A percentile compares a stretch with the other conserved stretches of the same genome.
phyloP scores from a whole-genome alignment of 2,797 vertebrate species.

The Danio tinwini region DNA sequence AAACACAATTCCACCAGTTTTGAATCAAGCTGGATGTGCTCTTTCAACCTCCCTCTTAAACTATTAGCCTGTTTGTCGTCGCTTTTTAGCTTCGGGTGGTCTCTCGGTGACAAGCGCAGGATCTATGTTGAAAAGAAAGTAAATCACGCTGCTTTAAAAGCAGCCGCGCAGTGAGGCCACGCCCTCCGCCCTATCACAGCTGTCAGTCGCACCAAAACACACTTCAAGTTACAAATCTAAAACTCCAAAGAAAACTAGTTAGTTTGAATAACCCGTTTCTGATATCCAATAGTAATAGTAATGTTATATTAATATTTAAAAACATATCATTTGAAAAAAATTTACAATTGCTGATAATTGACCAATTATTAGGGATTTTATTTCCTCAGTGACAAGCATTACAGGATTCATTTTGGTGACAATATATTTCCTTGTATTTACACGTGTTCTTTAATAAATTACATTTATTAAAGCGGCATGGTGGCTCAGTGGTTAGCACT shows the following conservation, averaged over 20 bases:
- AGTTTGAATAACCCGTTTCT: neutral
- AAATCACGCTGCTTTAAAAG: conserved; percentile 46
- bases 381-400: neutral
- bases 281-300: too few species aligned
- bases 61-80: neutral
- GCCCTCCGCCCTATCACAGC: conserved; percentile 27
- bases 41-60: neutral
- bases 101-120: conserved; percentile 3
- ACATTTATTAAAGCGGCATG: too few species aligned
- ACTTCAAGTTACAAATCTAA: neutral
- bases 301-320: too few species aligned
- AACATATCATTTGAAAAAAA: too few species aligned
- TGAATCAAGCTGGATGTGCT: neutral
- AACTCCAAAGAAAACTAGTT: neutral
- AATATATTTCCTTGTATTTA: neutral
- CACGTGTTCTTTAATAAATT: too few species aligned
- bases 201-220: conserved; percentile 30
- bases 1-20: neutral
- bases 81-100: conserved; percentile 11
- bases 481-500: too few species aligned
- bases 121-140: conserved; percentile 38
- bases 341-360: too few species aligned
- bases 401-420: neutral
- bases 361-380: too few species aligned
- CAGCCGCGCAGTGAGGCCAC: conserved; percentile 28